Percentiles rank a stretch among this genome's conserved stretches.
Evolutionary conservation across 2,113 vertebrate genomes (phyloP).

Genomic region (Corythaixoides concolor): DNA sequence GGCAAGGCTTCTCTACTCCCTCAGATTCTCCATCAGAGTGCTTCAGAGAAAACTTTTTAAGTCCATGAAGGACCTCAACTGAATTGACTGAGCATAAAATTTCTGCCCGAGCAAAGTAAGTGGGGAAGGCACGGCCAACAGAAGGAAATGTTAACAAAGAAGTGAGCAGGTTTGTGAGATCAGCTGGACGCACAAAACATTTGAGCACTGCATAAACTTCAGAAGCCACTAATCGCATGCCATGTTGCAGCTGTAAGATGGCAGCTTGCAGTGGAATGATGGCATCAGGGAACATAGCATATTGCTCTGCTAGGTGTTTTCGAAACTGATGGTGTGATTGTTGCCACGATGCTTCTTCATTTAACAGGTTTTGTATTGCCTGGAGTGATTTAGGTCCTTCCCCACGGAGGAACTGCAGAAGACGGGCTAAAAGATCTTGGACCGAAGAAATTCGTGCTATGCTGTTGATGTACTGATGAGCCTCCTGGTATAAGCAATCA

Average conservation of each 20-base stretch:
- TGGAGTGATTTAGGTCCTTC: conserved; percentile 76
- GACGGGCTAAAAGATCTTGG: conserved; percentile 84
- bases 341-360: conserved; percentile 92
- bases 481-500: conserved; percentile 86
- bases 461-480: conserved; percentile 88
- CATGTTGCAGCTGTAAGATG: conserved; percentile 88
- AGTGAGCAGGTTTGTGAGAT: conserved; percentile 76
- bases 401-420: conserved; percentile 78
- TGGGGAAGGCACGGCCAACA: conserved; percentile 73
- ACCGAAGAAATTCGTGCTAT: conserved; percentile 81
- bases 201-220: conserved; percentile 75
- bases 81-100: conserved; percentile 85
- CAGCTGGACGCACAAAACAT: conserved; percentile 56
- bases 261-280: conserved; percentile 82
- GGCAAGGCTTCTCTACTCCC: conserved; percentile 55
- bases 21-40: conserved; percentile 44
- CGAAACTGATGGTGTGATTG: conserved; percentile 89
- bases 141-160: conserved; percentile 87
- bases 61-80: conserved; percentile 77
- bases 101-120: conserved; percentile 85
- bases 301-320: conserved; percentile 84
- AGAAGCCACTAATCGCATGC: conserved; percentile 90
- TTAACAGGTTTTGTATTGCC: conserved; percentile 81
- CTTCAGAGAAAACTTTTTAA: conserved; percentile 79
- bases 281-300: conserved; percentile 84